Base-by-base conservation (phyloP, 2,113 vertebrate genomes). In the Phycodurus eques region DNA sequence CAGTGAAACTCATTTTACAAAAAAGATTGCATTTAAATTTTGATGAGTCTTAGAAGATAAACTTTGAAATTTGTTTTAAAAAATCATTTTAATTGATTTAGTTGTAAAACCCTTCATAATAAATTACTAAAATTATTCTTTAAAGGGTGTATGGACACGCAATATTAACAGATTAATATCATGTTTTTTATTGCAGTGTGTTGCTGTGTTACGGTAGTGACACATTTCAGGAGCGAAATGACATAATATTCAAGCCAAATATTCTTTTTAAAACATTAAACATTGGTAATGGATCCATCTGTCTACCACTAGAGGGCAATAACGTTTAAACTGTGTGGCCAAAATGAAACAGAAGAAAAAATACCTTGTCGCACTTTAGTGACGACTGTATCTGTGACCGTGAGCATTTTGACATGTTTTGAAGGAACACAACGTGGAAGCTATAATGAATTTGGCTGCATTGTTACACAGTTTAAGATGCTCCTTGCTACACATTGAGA, bases 401-500 rank as follows among this genome's bases (percentile, higher is more conserved):
- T 88, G 78, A 80, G 71, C 8, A n/a, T 66, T 70, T 51, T 80
- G 76, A 43, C 67, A 72, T 84, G 75, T 65, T 39, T 2, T 43
- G 0, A 0, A 35, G 35, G 43, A 57, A 19, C 35, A 12, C 11
- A 75, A 15, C 46, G 59, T 80, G 69, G 35, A 0, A 8, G 53
- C 53, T 39, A 91, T 43, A 39, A 87, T 93, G 85, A 90, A 83
- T 69, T 66, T 92, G 53, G 17, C 77, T 0, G 72, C 79, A 4
- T 76, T 93, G 19, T 31, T 93, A 3, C 75, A 85, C 19, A 87
- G 82, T 60, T 70, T 94, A 5, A 71, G 91, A 13, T 73, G 67
- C 13, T 93, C 91, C 19, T 74, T 93, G 70, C 63, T 91, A 15
- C 83, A 62, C 0, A 75, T 93, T 67, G 92, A 93, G 51, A 82